These are phyloP conservation scores for Noctuana brunneofusca DNA, from an alignment of 2,888 invertebrate genomes.

Conservation along the genomic window DNA sequence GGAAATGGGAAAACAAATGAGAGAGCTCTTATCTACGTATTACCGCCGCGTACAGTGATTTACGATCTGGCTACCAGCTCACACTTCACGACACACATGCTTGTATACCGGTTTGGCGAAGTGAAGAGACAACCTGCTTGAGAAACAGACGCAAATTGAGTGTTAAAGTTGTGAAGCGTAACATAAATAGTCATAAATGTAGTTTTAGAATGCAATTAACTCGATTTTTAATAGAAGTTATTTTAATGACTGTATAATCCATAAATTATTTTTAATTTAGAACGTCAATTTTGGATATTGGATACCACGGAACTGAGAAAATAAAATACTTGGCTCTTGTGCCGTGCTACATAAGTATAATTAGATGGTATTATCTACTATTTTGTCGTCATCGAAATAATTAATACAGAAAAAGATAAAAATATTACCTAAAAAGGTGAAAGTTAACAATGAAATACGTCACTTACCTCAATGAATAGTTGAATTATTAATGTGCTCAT, in stretches of 20 bases:
- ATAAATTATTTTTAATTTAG: neutral
- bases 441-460: too few species aligned
- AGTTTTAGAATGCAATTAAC: neutral
- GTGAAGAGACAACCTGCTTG: constrained; percentile 63
- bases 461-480: too few species aligned
- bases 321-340: too few species aligned
- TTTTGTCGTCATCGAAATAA: too few species aligned
- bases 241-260: neutral
- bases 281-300: neutral
- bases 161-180: constrained; percentile 65
- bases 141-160: constrained; percentile 71
- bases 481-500: too few species aligned
- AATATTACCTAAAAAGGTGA: too few species aligned
- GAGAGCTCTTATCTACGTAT: constrained; percentile 80
- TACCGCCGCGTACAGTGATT: constrained; percentile 73
- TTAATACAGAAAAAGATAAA: too few species aligned
- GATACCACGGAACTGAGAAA: too few species aligned
- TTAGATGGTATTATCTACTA: too few species aligned
- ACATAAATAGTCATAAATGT: constrained; percentile 52
- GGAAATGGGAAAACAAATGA: constrained; percentile 81
- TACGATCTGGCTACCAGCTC: constrained; percentile 68
- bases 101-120: constrained; percentile 59
- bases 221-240: neutral
- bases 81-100: constrained; percentile 38
- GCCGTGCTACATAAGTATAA: too few species aligned